These are phyloP conservation scores for Zaprionus kolodkinae DNA, from an alignment of 1,140 invertebrate species.

Conservation along the genomic window DNA sequence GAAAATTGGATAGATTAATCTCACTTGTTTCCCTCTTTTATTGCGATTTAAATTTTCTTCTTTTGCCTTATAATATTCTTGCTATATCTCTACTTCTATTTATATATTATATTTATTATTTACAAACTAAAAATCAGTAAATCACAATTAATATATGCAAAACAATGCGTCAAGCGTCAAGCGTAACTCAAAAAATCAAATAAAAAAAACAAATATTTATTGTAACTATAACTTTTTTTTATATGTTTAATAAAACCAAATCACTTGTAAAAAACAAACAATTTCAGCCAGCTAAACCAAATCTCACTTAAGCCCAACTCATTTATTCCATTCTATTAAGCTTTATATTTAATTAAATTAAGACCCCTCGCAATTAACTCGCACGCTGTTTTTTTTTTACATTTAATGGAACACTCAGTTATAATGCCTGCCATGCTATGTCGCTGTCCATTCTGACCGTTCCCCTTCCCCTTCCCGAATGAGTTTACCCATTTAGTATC, in stretches of 20 bases:
- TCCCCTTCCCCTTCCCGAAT: too few relatives aligned
- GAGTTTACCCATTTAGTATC: neutral
- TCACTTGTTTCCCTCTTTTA: neutral
- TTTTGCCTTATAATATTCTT: too few relatives aligned
- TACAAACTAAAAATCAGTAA: too few relatives aligned
- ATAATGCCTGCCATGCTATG: neutral
- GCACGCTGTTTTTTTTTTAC: neutral
- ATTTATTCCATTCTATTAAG: conserved; percentile 27
- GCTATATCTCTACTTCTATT: neutral
- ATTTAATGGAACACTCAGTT: neutral
- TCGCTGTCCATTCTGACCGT: neutral
- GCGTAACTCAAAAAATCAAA: neutral
- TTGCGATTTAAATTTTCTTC: too few relatives aligned
- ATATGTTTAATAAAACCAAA: neutral
- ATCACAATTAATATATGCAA: too few relatives aligned
- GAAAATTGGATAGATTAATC: neutral
- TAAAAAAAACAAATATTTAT: neutral
- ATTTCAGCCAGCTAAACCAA: neutral
- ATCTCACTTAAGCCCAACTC: conserved; percentile 16
- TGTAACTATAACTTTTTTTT: neutral
- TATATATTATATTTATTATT: neutral
- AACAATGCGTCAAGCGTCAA: too few relatives aligned
- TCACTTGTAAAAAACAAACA: neutral
- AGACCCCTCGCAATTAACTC: neutral
- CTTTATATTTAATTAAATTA: conserved; percentile 40